Evolutionary conservation across 2,797 vertebrate species (phyloP).

Genomic region (Pangasius larnaudii): DNA sequence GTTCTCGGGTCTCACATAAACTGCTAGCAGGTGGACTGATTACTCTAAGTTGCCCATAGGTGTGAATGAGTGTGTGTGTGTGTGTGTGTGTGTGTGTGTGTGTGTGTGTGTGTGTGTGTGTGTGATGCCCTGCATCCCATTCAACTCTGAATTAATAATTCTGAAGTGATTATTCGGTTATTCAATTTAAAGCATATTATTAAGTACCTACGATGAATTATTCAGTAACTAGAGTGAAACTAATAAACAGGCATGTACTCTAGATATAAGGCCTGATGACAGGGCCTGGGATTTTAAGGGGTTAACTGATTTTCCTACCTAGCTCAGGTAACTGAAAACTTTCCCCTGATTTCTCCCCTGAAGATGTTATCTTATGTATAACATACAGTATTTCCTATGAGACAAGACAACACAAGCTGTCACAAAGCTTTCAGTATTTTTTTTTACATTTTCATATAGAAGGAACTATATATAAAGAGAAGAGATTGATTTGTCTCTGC

Average conservation of each 20-base stretch:
- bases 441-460: slow-evolving; percentile 46
- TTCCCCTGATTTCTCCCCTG: not conserved
- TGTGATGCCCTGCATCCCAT: not conserved
- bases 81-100: not conserved
- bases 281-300: not conserved
- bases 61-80: not conserved
- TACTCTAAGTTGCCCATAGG: not conserved
- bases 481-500: slow-evolving; percentile 68
- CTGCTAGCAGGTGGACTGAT: not conserved
- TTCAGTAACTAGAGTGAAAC: not conserved
- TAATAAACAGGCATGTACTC: not conserved
- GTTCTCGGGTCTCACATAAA: not conserved
- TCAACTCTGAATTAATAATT: not conserved
- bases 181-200: not conserved
- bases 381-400: not conserved
- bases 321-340: not conserved
- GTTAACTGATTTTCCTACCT: not conserved
- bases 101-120: not conserved
- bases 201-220: not conserved
- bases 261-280: not conserved
- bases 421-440: not conserved
- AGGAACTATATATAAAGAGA: slow-evolving; percentile 16
- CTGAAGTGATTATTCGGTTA: not conserved
- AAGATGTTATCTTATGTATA: not conserved
- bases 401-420: not conserved